These are phyloP conservation scores for Drosophila mercatorum DNA, from an alignment of 2,888 invertebrate genomes.

Conservation along the genomic window DNA sequence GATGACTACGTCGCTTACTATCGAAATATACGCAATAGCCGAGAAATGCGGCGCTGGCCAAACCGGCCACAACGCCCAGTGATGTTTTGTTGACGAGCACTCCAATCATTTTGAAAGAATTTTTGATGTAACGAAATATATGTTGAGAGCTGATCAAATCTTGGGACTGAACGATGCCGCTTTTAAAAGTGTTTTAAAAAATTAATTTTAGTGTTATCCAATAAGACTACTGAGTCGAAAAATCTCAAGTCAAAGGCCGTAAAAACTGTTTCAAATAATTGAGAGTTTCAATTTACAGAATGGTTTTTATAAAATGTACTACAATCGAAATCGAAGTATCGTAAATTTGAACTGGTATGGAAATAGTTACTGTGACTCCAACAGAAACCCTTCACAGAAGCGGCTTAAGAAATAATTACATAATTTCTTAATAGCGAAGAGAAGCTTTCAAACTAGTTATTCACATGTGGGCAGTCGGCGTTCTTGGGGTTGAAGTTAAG, in stretches of 20 bases:
- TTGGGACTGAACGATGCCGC: conserved; percentile 14
- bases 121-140: conserved; percentile 38
- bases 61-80: conserved; percentile 92
- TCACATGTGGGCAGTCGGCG: too few species aligned
- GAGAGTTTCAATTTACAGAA: neutral
- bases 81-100: conserved; percentile 35
- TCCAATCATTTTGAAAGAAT: conserved; percentile 48
- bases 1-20: conserved; percentile 95
- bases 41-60: conserved; percentile 93
- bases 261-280: neutral
- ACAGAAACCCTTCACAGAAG: too few species aligned
- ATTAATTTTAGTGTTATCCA: neutral
- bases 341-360: too few species aligned
- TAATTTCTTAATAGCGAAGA: too few species aligned
- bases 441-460: too few species aligned
- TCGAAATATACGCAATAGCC: conserved; percentile 99
- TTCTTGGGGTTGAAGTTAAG: too few species aligned
- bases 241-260: too few species aligned
- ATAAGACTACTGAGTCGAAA: conserved; percentile 19
- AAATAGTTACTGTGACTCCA: too few species aligned
- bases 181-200: conserved; percentile 1
- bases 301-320: too few species aligned
- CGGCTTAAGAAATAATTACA: too few species aligned
- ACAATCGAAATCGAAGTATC: neutral
- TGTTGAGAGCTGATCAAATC: conserved; percentile 19